Percentiles rank a stretch among this genome's conserved stretches.
Conservation (phyloP, 1,140 invertebrate genomes). For the Musca domestica region DNA sequence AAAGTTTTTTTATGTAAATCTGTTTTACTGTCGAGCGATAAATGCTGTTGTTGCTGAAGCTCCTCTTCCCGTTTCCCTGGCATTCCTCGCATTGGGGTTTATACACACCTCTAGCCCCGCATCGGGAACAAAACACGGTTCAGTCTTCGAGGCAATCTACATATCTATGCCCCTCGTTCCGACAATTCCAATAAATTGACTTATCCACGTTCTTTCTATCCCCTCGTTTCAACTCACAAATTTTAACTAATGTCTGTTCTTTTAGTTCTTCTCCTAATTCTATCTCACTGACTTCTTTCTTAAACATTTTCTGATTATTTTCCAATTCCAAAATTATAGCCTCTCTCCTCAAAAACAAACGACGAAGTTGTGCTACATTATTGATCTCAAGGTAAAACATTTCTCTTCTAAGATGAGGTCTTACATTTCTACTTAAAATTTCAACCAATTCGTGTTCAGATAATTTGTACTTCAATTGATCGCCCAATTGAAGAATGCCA, state of each 20-base stretch:
- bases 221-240: neutral
- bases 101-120: conserved; percentile 11
- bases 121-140: conserved; percentile 25
- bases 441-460: neutral
- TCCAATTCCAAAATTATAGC: neutral
- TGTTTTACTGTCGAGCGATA: neutral
- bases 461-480: neutral
- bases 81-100: conserved; percentile 10
- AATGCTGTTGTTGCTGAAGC: neutral
- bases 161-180: conserved; percentile 18
- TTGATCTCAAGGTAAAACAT: neutral
- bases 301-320: neutral
- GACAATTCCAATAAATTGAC: conserved; percentile 25
- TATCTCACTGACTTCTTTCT: neutral
- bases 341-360: neutral
- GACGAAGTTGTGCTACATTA: neutral
- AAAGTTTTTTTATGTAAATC: neutral
- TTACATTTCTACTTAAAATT: neutral
- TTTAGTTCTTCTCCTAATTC: neutral
- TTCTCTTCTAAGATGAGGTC: neutral
- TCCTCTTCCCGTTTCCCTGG: neutral
- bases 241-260: neutral
- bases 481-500: neutral
- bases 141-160: conserved; percentile 21
- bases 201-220: neutral